Percentiles rank a stretch among this genome's conserved stretches.
phyloP scores from a whole-genome alignment of 1,140 invertebrate genomes.

The Dendroctonus ponderosae region DNA sequence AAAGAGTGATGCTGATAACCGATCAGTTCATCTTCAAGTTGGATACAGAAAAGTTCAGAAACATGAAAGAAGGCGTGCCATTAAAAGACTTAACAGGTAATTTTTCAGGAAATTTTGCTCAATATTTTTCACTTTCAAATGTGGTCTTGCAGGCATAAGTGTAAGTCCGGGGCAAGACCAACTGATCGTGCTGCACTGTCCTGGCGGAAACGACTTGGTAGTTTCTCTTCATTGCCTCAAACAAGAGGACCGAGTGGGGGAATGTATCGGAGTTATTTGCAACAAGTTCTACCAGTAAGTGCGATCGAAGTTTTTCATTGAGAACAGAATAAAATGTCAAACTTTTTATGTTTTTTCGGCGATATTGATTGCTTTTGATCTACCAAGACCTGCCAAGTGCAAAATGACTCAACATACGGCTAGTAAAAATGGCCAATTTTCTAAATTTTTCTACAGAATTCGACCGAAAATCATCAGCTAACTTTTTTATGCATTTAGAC shows the following conservation, averaged over 20 bases:
- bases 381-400: too few relatives aligned
- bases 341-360: neutral
- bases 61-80: slow-evolving; percentile 72
- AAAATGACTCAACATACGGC: too few relatives aligned
- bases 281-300: slow-evolving; percentile 74
- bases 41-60: slow-evolving; percentile 81
- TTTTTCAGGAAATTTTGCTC: neutral
- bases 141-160: slow-evolving; percentile 20
- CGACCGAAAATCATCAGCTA: too few relatives aligned
- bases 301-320: neutral
- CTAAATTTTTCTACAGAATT: too few relatives aligned
- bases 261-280: slow-evolving; percentile 81
- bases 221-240: slow-evolving; percentile 64
- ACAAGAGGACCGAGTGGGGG: slow-evolving; percentile 78
- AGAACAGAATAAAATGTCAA: too few relatives aligned
- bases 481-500: too few relatives aligned
- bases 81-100: slow-evolving; percentile 66
- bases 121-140: neutral
- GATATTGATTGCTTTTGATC: too few relatives aligned
- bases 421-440: too few relatives aligned
- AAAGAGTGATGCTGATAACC: slow-evolving; percentile 85
- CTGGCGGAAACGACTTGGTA: slow-evolving; percentile 87
- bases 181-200: slow-evolving; percentile 85
- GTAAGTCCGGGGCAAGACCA: slow-evolving; percentile 65
- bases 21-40: slow-evolving; percentile 88